Evolutionary conservation across 2,888 invertebrate species (phyloP).

Genomic region (Osmoderma eremita): DNA sequence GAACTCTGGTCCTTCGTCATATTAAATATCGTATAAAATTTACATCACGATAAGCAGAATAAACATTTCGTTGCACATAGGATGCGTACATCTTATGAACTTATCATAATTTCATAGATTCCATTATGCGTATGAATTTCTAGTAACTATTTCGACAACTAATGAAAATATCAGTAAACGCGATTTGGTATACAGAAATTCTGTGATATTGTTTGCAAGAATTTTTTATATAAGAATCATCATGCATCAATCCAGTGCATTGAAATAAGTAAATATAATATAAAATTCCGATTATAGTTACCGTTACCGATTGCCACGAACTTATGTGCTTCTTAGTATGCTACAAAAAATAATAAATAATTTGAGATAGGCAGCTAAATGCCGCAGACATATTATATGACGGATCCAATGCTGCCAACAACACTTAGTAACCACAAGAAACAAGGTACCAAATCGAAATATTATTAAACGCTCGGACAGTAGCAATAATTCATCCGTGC

Average conservation of each 20-base stretch:
- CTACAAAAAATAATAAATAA: constrained; percentile 15
- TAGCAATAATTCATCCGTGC: constrained; percentile 32
- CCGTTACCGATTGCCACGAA: no score
- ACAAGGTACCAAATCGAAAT: constrained; percentile 18
- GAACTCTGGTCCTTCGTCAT: constrained; percentile 44
- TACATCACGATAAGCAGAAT: constrained; percentile 24
- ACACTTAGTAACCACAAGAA: constrained; percentile 18
- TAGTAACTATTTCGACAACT: no score
- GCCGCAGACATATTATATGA: constrained; percentile 6
- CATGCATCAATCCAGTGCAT: no score
- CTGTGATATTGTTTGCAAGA: no score
- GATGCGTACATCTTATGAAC: background rate
- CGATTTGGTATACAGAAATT: no score
- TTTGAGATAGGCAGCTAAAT: constrained; percentile 1
- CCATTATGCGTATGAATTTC: no score
- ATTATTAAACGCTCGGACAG: constrained; percentile 30
- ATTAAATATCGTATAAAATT: constrained; percentile 46
- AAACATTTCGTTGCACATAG: constrained; percentile 33
- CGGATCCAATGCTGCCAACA: constrained; percentile 18
- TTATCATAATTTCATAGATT: no score
- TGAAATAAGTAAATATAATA: no score
- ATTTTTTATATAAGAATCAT: no score
- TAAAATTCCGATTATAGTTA: no score
- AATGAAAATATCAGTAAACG: no score
- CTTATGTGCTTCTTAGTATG: no score